These are phyloP conservation scores for Noctua janthina DNA, from an alignment of 2,888 invertebrate species.

Conservation along the genomic window DNA sequence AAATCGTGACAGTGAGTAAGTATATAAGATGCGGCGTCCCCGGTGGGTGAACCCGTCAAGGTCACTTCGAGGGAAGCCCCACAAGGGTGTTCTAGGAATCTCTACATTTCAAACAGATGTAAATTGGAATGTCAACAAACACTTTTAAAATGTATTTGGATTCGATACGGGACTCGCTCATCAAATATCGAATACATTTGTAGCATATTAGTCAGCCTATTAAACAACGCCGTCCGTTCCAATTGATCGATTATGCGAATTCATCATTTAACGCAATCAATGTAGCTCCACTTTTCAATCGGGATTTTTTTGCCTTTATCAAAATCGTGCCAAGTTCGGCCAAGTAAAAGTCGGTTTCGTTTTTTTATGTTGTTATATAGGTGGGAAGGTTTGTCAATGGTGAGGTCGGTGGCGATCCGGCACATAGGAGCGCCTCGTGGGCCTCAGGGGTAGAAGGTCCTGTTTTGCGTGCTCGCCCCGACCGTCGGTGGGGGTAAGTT, in stretches of 20 bases:
- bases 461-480: constrained; percentile 89
- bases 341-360: constrained; percentile 53
- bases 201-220: constrained; percentile 48
- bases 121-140: constrained; percentile 63
- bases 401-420: constrained; percentile 78
- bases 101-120: constrained; percentile 71
- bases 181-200: constrained; percentile 41
- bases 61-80: constrained; percentile 80
- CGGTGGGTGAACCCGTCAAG: constrained; percentile 82
- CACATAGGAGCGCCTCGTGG: constrained; percentile 84
- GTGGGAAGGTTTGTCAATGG: constrained; percentile 63
- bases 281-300: constrained; percentile 35
- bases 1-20: constrained; percentile 77
- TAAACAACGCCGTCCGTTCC: constrained; percentile 44
- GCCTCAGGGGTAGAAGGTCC: constrained; percentile 87
- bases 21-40: constrained; percentile 80
- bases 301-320: constrained; percentile 30
- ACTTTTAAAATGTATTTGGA: constrained; percentile 35
- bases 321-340: constrained; percentile 55
- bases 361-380: constrained; percentile 59
- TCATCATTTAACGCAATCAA: constrained; percentile 56
- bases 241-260: constrained; percentile 58
- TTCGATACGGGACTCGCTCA: constrained; percentile 36
- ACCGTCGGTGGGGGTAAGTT: constrained; percentile 89
- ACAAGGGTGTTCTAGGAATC: constrained; percentile 78